A percentile compares a stretch with the other conserved stretches of the same genome.
phyloP scores from a whole-genome alignment of 1,140 invertebrate species.

The Drosophila triauraria region DNA sequence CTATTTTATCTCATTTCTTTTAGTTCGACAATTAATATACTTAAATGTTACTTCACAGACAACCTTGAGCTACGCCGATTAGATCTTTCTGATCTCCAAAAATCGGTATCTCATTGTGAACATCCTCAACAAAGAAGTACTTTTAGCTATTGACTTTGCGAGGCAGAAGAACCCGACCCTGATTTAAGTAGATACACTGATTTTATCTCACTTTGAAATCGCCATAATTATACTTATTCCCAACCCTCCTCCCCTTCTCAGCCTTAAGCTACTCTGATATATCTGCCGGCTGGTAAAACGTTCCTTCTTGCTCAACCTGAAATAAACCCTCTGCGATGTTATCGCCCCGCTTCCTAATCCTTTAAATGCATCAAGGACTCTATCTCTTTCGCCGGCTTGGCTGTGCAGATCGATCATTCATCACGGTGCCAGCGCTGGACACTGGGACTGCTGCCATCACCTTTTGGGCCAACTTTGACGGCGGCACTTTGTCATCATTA shows the following conservation, averaged over 20 bases:
- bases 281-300: slow-evolving; percentile 4
- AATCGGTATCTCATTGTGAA: background rate
- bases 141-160: slow-evolving; percentile 3
- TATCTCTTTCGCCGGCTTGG: background rate
- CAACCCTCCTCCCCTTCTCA: background rate
- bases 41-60: background rate
- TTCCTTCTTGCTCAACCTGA: slow-evolving; percentile 1
- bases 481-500: slow-evolving; percentile 80
- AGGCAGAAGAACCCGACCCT: background rate
- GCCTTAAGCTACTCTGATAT: background rate
- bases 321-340: slow-evolving; percentile 15
- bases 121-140: background rate
- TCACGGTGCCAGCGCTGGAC: slow-evolving; percentile 11
- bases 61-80: background rate
- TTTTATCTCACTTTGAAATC: too few species aligned
- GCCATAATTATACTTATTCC: too few species aligned
- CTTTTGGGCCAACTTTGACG: slow-evolving; percentile 58
- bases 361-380: slow-evolving; percentile 25
- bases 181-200: too few species aligned
- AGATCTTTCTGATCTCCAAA: background rate
- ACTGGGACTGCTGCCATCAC: slow-evolving; percentile 39
- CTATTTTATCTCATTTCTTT: background rate
- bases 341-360: slow-evolving; percentile 15
- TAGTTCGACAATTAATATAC: background rate
- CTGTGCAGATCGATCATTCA: slow-evolving; percentile 33